Evolutionary conservation across 2,113 vertebrate species (phyloP), one percentile per base, ranked within the genome.

Genomic region (Ochotona princeps): DNA sequence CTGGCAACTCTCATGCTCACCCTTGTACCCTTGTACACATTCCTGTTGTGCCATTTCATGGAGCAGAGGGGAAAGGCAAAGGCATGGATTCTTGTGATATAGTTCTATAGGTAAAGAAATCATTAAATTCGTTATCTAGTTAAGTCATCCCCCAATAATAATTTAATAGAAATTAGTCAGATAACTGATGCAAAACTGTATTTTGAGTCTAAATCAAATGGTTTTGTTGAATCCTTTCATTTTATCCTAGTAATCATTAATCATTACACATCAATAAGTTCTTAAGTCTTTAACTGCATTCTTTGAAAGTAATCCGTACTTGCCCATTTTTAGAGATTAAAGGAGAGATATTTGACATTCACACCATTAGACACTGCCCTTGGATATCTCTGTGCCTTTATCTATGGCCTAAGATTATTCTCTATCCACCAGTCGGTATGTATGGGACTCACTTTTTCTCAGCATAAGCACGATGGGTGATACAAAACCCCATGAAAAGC

Each of bases 101-200:
- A 90, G 44, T 38, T 72, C 20, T 66, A 35, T 4, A 90, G 60
- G 61, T 57, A 85, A 61, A 49, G 49, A 83, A 30, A 82, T 57
- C 35, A 82, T 79, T 83, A n/a, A 89, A 51, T 87, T 17, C 57
- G 44, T 76, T 69, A 81, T 75, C 44, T 75, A 84, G 15, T 83
- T 67, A 26, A 54, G 92, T 83, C 47, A 28, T 83, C 82, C 21
- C 32, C 15, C 0, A 44, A 47, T 17, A 83, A 6, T 72, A 66
- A 15, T 95, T 94, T 87, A 74, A 78, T 87, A 17, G 70, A 51
- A 90, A 83, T 21, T 26, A 95, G 25, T 91, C n/a, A 80, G 6
- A 67, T 80, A 74, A 72, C 57, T 86, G 38, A 94, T 23, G 2
- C 44, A 91, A 86, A 88, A 78, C 9, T 60, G 7, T 80, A 87